Percentiles rank a stretch among this genome's conserved stretches.
Evolutionary conservation across 1,140 invertebrate species (phyloP).

Genomic region (Centruroides sculpturatus): DNA sequence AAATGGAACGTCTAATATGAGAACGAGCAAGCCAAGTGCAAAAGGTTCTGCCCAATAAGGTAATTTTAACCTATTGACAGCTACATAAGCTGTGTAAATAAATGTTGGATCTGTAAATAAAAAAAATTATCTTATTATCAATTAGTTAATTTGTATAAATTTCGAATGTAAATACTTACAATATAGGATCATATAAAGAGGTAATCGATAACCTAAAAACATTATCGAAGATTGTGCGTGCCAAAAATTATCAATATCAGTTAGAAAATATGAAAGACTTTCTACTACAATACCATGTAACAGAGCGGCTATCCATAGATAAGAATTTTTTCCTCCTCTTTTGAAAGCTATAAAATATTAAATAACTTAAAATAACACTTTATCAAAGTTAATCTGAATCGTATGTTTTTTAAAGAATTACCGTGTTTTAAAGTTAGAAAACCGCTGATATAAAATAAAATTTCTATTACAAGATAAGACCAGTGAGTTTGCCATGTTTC

Average conservation of each 20-base stretch:
- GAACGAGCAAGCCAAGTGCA: constrained; percentile 52
- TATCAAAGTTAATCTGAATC: neutral
- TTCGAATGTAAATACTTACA: constrained; percentile 40
- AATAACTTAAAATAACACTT: neutral
- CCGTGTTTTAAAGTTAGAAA: neutral
- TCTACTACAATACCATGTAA: constrained; percentile 49
- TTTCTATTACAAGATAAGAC: neutral
- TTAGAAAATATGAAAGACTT: constrained; percentile 40
- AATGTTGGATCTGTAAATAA: constrained; percentile 47
- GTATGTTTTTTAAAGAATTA: neutral
- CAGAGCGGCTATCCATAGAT: constrained; percentile 49
- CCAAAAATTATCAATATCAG: constrained; percentile 68
- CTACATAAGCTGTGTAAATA: constrained; percentile 51
- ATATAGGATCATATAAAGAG: constrained; percentile 50
- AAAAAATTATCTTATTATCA: neutral
- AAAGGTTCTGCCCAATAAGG: constrained; percentile 51
- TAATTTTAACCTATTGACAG: constrained; percentile 45
- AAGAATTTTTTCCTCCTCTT: constrained; percentile 49
- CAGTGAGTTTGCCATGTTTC: neutral
- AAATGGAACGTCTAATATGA: constrained; percentile 62
- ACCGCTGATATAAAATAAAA: neutral
- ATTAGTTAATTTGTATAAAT: neutral
- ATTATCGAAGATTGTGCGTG: constrained; percentile 55
- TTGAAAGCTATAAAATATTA: constrained; percentile 37
- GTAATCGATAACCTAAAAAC: constrained; percentile 47